Conservation (phyloP, 1,140 invertebrate species). For the Tachypleus tridentatus region DNA sequence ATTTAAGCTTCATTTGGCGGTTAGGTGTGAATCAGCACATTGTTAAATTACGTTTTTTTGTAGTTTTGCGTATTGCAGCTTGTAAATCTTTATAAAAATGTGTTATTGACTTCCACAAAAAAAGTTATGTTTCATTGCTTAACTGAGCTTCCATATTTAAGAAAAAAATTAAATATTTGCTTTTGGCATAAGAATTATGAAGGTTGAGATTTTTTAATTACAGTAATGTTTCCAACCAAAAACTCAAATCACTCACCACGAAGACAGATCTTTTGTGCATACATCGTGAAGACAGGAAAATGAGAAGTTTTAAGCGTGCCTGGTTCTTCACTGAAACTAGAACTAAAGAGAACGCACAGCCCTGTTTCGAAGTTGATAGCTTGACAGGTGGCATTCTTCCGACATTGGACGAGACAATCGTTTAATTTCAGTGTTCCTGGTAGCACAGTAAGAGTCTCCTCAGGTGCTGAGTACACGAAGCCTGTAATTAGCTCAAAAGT, state of each 20-base stretch:
- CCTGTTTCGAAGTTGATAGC: constrained; percentile 92
- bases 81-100: no score
- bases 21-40: no score
- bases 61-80: no score
- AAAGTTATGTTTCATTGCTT: no score
- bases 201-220: no score
- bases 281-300: constrained; percentile 89
- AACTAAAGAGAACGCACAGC: constrained; percentile 75
- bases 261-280: constrained; percentile 84
- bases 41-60: no score
- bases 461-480: constrained; percentile 79
- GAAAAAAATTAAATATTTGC: no score
- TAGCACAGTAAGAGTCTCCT: constrained; percentile 74
- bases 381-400: constrained; percentile 72
- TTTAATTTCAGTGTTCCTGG: constrained; percentile 85
- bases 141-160: no score
- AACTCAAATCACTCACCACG: constrained; percentile 18
- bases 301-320: constrained; percentile 76
- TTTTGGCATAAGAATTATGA: no score
- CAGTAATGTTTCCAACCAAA: no score
- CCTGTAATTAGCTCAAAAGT: constrained; percentile 80
- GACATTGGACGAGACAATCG: constrained; percentile 82
- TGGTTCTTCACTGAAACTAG: constrained; percentile 72
- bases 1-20: no score
- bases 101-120: no score